These are phyloP conservation scores for Tiphia femorata DNA, from an alignment of 2,888 invertebrate genomes.

Conservation along the genomic window DNA sequence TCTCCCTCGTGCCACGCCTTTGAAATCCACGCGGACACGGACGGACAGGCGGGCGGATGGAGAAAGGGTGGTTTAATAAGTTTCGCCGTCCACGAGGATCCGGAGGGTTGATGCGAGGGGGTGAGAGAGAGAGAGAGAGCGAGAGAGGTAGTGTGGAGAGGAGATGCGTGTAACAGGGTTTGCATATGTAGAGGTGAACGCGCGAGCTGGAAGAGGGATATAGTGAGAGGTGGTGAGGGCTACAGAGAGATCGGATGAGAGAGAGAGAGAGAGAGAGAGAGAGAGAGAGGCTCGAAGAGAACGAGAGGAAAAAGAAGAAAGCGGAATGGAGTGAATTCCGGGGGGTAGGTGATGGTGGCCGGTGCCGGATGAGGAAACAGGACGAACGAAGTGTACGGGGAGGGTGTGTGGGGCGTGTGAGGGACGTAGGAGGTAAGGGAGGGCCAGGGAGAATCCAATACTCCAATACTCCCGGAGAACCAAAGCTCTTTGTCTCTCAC, in stretches of 20 bases:
- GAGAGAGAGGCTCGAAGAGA: conserved; percentile 9
- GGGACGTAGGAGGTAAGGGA: conserved; percentile 14
- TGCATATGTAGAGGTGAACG: too few species aligned
- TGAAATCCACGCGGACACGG: conserved; percentile 22
- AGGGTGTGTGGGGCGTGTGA: too few species aligned
- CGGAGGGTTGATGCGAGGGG: conserved; percentile 13
- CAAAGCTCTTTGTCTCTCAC: conserved; percentile 50
- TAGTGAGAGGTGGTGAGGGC: too few species aligned
- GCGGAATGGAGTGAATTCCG: too few species aligned
- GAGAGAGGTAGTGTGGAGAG: conserved; percentile 24
- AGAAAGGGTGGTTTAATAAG: conserved; percentile 43
- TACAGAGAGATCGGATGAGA: conserved; percentile 8
- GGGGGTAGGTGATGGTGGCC: background rate
- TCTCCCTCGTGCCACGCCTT: conserved; percentile 11
- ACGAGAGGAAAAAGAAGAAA: conserved; percentile 17
- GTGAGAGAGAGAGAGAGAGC: conserved; percentile 3
- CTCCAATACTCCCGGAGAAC: conserved; percentile 43
- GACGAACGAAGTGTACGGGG: conserved; percentile 1
- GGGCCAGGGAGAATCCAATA: conserved; percentile 48
- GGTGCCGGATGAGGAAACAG: conserved; percentile 13
- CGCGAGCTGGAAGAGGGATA: too few species aligned
- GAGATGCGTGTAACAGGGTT: too few species aligned
- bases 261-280: conserved; percentile 17
- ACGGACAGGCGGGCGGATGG: conserved; percentile 32
- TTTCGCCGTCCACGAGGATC: conserved; percentile 28